A percentile compares a stretch with the other conserved stretches of the same genome.
phyloP scores from a whole-genome alignment of 2,888 invertebrate species.

The Galerucella nymphaeae region DNA sequence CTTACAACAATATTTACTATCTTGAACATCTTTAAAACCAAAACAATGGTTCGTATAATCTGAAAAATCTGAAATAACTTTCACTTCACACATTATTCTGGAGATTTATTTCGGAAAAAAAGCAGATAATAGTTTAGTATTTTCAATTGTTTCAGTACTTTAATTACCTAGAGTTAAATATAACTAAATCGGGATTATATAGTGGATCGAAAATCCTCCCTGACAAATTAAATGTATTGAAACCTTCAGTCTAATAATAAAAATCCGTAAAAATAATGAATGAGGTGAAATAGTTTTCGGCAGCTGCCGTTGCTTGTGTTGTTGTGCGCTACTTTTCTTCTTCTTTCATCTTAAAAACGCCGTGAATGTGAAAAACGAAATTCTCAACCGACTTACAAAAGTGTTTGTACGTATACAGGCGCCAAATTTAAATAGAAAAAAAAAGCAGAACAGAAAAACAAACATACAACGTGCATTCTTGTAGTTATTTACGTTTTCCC shows the following conservation, averaged over 20 bases:
- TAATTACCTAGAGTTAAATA: not conserved
- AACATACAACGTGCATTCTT: slow-evolving; percentile 1
- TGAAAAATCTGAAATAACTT: not conserved
- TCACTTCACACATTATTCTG: not conserved
- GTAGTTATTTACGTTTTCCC: slow-evolving; percentile 28
- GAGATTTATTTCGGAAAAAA: not conserved
- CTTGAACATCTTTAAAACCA: not conserved
- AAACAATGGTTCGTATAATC: not conserved
- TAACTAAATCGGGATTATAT: too few species aligned
- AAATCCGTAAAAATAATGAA: too few species aligned
- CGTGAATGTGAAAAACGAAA: too few species aligned
- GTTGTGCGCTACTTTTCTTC: too few species aligned
- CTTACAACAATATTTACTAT: too few species aligned
- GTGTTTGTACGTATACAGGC: slow-evolving; percentile 5
- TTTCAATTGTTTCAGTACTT: not conserved
- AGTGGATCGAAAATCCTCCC: too few species aligned
- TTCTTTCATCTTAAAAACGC: too few species aligned
- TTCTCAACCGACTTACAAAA: too few species aligned
- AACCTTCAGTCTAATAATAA: too few species aligned
- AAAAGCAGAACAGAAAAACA: slow-evolving; percentile 15
- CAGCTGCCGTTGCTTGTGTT: too few species aligned
- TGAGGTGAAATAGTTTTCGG: too few species aligned
- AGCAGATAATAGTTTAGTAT: not conserved
- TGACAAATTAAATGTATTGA: too few species aligned
- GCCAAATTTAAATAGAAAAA: slow-evolving; percentile 20